Percentiles rank a stretch among this genome's conserved stretches.
Evolutionary conservation across 2,797 vertebrate species (phyloP).

Genomic region (Champsocephalus gunnari): DNA sequence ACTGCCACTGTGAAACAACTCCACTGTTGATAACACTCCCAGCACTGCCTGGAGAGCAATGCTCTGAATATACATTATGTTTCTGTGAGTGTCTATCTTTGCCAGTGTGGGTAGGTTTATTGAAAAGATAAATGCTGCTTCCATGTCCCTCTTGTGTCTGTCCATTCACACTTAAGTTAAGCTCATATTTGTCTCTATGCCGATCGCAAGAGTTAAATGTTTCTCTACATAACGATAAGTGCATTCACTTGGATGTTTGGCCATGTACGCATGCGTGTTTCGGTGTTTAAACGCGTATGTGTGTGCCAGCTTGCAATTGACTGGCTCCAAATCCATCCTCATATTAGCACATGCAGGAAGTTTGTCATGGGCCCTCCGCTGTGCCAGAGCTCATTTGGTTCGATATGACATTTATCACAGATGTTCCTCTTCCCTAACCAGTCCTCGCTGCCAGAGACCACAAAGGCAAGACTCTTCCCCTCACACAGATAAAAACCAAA

Average conservation of each 20-base stretch:
- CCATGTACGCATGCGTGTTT: slow-evolving; percentile 13
- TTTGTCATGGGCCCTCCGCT: slow-evolving; percentile 79
- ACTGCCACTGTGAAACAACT: slow-evolving; percentile 60
- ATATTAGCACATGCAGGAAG: slow-evolving; percentile 79
- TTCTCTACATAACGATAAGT: slow-evolving; percentile 28
- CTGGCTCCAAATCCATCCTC: slow-evolving; percentile 74
- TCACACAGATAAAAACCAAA: slow-evolving; percentile 62
- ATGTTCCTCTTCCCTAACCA: slow-evolving; percentile 78
- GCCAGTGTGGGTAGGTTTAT: slow-evolving; percentile 22
- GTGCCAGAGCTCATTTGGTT: slow-evolving; percentile 84
- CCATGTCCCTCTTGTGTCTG: not conserved
- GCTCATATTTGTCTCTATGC: slow-evolving; percentile 20
- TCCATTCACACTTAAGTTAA: slow-evolving; percentile 16
- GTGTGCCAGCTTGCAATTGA: slow-evolving; percentile 60
- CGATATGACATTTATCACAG: slow-evolving; percentile 83
- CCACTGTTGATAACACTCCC: slow-evolving; percentile 47
- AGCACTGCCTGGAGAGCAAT: slow-evolving; percentile 45
- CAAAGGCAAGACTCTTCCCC: slow-evolving; percentile 72
- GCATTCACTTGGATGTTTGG: slow-evolving; percentile 14
- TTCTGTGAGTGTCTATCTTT: slow-evolving; percentile 24
- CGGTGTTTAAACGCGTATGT: slow-evolving; percentile 32
- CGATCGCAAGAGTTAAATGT: slow-evolving; percentile 19
- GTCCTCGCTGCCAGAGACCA: slow-evolving; percentile 73
- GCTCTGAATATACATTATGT: slow-evolving; percentile 26
- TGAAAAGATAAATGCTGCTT: slow-evolving; percentile 21